Conservation (phyloP, 2,888 invertebrate species). For the Philopedon plagiatum region DNA sequence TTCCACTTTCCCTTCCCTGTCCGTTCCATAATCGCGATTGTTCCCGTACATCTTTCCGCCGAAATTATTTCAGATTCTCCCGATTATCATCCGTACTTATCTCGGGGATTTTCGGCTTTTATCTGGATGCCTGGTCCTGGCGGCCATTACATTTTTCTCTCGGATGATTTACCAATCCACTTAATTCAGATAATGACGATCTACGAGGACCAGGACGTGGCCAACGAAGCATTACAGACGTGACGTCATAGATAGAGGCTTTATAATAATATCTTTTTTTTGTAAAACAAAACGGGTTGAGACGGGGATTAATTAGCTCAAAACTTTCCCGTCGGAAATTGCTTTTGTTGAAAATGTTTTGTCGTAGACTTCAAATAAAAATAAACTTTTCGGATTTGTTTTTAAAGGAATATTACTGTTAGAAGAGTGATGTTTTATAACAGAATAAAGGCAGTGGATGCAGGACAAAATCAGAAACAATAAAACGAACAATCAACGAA, state of each 20-base stretch:
- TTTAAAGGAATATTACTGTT: no score
- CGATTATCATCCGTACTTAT: constrained; percentile 35
- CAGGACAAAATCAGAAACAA: no score
- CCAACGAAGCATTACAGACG: constrained; percentile 44
- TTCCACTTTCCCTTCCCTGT: constrained; percentile 23
- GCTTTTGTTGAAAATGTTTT: neutral
- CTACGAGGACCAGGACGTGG: constrained; percentile 45
- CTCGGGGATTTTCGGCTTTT: constrained; percentile 44
- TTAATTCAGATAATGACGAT: constrained; percentile 53
- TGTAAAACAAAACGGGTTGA: constrained; percentile 30
- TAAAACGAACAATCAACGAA: no score
- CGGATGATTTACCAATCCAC: constrained; percentile 54
- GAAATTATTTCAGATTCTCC: constrained; percentile 28
- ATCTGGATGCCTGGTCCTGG: constrained; percentile 48
- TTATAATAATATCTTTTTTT: constrained; percentile 27
- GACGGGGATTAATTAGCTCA: constrained; percentile 40
- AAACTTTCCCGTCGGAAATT: constrained; percentile 17
- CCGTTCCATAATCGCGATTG: constrained; percentile 29
- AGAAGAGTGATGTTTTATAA: no score
- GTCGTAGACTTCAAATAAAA: neutral
- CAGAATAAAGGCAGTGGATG: no score
- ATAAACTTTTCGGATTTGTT: no score
- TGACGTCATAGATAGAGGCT: constrained; percentile 47
- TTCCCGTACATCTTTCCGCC: constrained; percentile 24
- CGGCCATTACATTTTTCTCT: constrained; percentile 53